phyloP scores from a whole-genome alignment of 1,140 invertebrate species.

The Chironomus tepperi region DNA sequence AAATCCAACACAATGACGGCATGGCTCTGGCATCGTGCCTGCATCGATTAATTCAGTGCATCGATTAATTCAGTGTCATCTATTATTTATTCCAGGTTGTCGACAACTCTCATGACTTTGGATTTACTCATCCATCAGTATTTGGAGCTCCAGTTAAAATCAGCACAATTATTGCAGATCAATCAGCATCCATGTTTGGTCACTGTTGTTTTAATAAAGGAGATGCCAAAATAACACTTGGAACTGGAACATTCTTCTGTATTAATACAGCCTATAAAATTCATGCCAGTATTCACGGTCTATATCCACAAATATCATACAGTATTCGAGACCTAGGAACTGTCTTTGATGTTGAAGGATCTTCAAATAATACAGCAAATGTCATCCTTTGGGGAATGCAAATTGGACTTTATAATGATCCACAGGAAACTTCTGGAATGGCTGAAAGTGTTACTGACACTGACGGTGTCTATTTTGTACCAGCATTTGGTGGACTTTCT shows the following conservation, averaged over 20 bases:
- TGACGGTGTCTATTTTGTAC: constrained; percentile 81
- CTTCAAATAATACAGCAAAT: constrained; percentile 77
- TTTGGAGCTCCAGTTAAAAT: constrained; percentile 67
- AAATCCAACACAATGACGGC: no score
- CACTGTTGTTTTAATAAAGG: constrained; percentile 74
- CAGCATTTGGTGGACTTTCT: constrained; percentile 84
- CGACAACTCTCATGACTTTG: constrained; percentile 69
- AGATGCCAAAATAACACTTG: constrained; percentile 86
- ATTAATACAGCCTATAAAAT: constrained; percentile 72
- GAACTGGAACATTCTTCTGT: constrained; percentile 89
- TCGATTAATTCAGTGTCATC: no score
- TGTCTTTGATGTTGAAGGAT: constrained; percentile 73
- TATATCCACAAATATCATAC: constrained; percentile 91
- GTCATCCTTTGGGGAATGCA: constrained; percentile 78
- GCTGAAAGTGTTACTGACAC: constrained; percentile 63
- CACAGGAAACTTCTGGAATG: constrained; percentile 57
- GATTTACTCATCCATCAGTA: constrained; percentile 49
- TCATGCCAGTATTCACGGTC: constrained; percentile 65
- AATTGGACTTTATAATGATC: constrained; percentile 61
- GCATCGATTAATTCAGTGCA: no score
- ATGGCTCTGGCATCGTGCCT: no score
- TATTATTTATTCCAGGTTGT: constrained; percentile 41
- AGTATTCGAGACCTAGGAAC: constrained; percentile 43
- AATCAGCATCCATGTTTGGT: constrained; percentile 85
- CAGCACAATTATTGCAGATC: constrained; percentile 55